Percentiles rank a stretch among this genome's conserved stretches.
phyloP scores from a whole-genome alignment of 2,888 invertebrate genomes.

The Drosophila leonis region DNA sequence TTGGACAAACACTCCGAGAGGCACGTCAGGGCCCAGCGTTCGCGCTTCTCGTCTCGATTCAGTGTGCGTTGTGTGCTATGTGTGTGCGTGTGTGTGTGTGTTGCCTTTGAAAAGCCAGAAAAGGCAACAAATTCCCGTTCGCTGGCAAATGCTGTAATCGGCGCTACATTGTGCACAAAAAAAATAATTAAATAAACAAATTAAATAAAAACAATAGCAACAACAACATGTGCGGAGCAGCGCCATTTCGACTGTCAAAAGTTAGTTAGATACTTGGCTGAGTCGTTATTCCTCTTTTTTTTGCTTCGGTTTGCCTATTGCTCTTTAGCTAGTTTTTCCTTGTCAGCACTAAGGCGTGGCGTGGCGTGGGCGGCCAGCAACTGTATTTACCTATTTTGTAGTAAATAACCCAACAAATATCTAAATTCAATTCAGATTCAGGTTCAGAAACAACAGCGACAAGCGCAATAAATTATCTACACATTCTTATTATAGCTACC shows the following conservation, averaged over 20 bases:
- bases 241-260: slow-evolving; percentile 64
- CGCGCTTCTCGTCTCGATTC: slow-evolving; percentile 79
- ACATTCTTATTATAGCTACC: background rate
- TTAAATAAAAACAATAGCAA: slow-evolving; percentile 23
- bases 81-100: slow-evolving; percentile 43
- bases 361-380: slow-evolving; percentile 56
- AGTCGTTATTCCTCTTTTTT: slow-evolving; percentile 20
- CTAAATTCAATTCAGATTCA: background rate
- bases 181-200: slow-evolving; percentile 7
- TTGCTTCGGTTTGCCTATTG: slow-evolving; percentile 10
- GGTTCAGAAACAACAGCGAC: background rate
- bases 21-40: slow-evolving; percentile 83
- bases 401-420: background rate
- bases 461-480: background rate
- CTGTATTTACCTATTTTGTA: background rate
- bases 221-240: slow-evolving; percentile 30
- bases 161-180: slow-evolving; percentile 47
- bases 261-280: slow-evolving; percentile 61
- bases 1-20: slow-evolving; percentile 85
- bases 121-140: slow-evolving; percentile 53
- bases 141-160: slow-evolving; percentile 76
- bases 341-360: slow-evolving; percentile 59
- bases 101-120: slow-evolving; percentile 51
- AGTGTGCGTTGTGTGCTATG: slow-evolving; percentile 68
- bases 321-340: background rate